Evolutionary conservation across 2,888 invertebrate genomes (phyloP), one percentile per base, ranked within the genome.

Genomic region (Chirona hameri): DNA sequence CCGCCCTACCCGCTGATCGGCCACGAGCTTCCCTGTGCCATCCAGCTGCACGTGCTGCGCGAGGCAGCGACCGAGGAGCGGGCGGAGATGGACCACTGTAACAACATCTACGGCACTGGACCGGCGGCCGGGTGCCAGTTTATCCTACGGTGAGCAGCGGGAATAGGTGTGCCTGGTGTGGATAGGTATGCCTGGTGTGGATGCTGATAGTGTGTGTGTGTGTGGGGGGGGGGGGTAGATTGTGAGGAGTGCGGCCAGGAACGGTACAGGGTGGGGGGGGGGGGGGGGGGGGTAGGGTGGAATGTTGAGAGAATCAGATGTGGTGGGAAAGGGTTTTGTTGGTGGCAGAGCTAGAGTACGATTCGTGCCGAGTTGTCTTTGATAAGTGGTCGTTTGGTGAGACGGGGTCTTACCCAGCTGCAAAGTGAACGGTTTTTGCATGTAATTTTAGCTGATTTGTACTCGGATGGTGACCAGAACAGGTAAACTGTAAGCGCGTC

Each of bases 21-120:
- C 18, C 94, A 94, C 87, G 95, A 95, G 87, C 90, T 93, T 86
- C 95, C 95, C 0, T 95, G 94, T 88, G 93, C 94, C 85, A 92
- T 95, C 86, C 94, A 95, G 89, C 88, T 92, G 86, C 92, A 91
- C 84, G 92, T 92, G 89, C 90, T 95, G 86, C 90, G 95, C 14
- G 84, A 84, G 79, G 69, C 83, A 0, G 79, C 84, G 79, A 83
- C 83, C 48, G 84, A 84, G 48, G 83, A 83, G 46, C 83, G 83
- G 27, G 83, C 83, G 15, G 84, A 84, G 52, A 46, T 79, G 79
- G 76, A 76, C 46, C 76, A 76, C 46, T 76, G 76, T 39, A 46
- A 46, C 10, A 72, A 72, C 72, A 31, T 72, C 31, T 72, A 72
- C 72, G 7, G 39, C 24, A 21, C 24, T 9, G 46, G 39, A 18